Evolutionary conservation across 1,140 invertebrate species (phyloP).

Genomic region (Papilio polyxenes): DNA sequence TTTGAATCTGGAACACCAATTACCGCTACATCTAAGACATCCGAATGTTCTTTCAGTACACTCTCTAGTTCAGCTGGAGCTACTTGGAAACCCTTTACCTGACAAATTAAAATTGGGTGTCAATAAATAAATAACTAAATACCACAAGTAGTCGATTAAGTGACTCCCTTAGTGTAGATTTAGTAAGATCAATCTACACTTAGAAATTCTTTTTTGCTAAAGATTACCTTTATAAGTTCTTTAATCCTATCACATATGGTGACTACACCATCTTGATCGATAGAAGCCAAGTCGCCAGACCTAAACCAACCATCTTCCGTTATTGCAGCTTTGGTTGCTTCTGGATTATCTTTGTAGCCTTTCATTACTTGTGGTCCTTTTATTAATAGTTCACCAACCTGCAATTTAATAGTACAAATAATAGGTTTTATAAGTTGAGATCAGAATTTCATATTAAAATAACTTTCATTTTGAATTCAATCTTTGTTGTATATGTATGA

Average conservation of each 20-base stretch:
- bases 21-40: conserved; percentile 86
- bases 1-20: conserved; percentile 85
- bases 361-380: conserved; percentile 85
- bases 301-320: conserved; percentile 86
- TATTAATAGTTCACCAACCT: conserved; percentile 83
- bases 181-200: too few relatives aligned
- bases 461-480: too few relatives aligned
- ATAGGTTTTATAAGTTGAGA: too few relatives aligned
- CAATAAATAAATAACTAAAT: background rate
- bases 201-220: too few relatives aligned
- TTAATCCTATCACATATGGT: conserved; percentile 88
- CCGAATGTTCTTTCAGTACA: conserved; percentile 84
- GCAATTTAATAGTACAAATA: background rate
- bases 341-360: conserved; percentile 86
- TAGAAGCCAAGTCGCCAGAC: conserved; percentile 87
- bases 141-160: background rate
- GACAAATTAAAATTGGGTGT: conserved; percentile 39
- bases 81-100: conserved; percentile 83
- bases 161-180: too few relatives aligned
- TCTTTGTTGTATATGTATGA: too few relatives aligned
- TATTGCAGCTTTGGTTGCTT: conserved; percentile 84
- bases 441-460: too few relatives aligned
- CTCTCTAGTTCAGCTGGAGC: conserved; percentile 89
- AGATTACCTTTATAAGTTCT: conserved; percentile 86
- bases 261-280: conserved; percentile 83